Evolutionary conservation across 2,113 vertebrate species (phyloP), one percentile per base, ranked within the genome.

Genomic region (Lanius collurio): DNA sequence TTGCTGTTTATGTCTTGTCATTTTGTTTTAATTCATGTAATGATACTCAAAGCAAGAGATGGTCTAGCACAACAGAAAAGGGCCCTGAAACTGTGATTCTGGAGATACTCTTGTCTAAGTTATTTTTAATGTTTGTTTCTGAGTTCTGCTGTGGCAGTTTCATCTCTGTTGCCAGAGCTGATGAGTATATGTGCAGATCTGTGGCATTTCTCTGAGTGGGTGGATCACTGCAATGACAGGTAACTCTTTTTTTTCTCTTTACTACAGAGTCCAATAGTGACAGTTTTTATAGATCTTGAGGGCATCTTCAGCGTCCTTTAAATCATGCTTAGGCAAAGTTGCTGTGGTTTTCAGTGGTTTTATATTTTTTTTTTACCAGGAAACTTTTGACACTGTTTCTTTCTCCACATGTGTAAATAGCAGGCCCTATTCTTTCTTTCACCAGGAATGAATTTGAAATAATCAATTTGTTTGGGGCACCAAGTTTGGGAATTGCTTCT

Each of bases 191-290:
- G 86, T 92, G 75, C 52, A 83, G 42, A 81, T 92, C 42, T 7
- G 21, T 86, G 83, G 64, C 35, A 35, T 90, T 90, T 92, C 64
- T 89, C 35, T 71, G 83, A 87, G 89, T 90, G 73, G 93, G 83
- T 91, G 64, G 73, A 74, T 92, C 70, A 50, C 68, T 83, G 52
- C 50, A 57, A 10, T 92, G 93, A 81, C 80, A 92, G 93, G 73
- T 89, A 64, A 75, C 44, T 60, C 65, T 82, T 73, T 94, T 82
- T 82, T 71, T 83, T n/a, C 49, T 74, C 53, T 77, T 78, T 74
- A 52, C 33, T 70, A 75, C 50, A 9, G 39, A 70, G 79, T 87
- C 55, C 15, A 53, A 22, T 47, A 83, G 55, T 77, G 80, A 83
- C 56, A 83, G 42, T 56, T 89, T 68, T 68, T 67, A 47, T 50